Evolutionary conservation across 2,113 vertebrate species (phyloP), one percentile per base, ranked within the genome.

Genomic region (Python bivittatus): DNA sequence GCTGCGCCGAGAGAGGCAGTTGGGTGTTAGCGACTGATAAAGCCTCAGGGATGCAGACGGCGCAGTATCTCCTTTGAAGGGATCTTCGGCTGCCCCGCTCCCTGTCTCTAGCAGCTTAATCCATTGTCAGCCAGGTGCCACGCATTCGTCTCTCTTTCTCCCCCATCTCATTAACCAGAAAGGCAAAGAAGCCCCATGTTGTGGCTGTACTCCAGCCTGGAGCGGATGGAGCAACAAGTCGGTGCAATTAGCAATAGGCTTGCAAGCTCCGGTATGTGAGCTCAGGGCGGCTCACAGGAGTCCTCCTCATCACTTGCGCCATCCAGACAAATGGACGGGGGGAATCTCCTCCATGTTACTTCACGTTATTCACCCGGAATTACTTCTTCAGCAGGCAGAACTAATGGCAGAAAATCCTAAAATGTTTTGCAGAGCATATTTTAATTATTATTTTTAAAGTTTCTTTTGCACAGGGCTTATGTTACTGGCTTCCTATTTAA

Each of bases 61-160:
- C 1, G 85, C 89, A 53, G 85, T 52, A 88, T 60, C 89, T 22
- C 22, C 92, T 79, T 88, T 44, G 92, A 91, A 93, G 68, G 89
- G 84, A 58, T 29, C 90, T 60, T 72, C 2, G 11, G 25, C 42
- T 87, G n/a, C 61, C 15, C 48, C 27, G 53, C 44, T 54, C 86
- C 25, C 27, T 79, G 61, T 9, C 84, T 90, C 92, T 15, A 23
- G 86, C 92, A 4, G 86, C 57, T 64, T 93, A 88, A 88, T 84
- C 92, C 92, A 25, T 88, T 64, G 72, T 88, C 92, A 61, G n/a
- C 92, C 95, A 93, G 94, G 94, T 95, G 94, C 94, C 93, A 90
- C 94, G 91, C 94, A 92, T 91, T 88, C 68, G 68, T 61, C 91
- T 53, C 89, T 84, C 85, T 25, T 27, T 42, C 33, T 44, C 54